Evolutionary conservation across 2,888 invertebrate genomes (phyloP).

Genomic region (Heliconius ismenius): DNA sequence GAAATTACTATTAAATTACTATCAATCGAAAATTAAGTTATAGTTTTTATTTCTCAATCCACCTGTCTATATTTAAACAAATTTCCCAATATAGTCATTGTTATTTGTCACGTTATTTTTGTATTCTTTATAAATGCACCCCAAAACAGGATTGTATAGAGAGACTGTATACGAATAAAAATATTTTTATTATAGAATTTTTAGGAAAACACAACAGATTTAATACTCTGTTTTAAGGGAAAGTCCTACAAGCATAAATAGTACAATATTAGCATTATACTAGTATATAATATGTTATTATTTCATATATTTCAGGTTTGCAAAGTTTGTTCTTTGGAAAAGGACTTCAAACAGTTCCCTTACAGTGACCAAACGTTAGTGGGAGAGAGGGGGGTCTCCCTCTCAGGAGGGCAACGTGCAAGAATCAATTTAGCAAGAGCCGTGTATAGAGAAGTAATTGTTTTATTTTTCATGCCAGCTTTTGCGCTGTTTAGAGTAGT

Average conservation of each 20-base stretch:
- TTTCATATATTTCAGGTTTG: conserved; percentile 60
- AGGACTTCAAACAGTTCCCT: conserved; percentile 82
- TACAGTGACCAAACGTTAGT: conserved; percentile 86
- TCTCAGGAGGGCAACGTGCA: conserved; percentile 89
- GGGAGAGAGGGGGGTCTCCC: conserved; percentile 86
- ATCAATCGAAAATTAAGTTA: no score
- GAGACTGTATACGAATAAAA: no score
- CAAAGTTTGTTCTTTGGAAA: conserved; percentile 78
- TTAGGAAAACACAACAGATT: neutral
- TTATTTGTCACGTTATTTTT: neutral
- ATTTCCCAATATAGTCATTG: neutral
- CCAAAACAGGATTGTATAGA: neutral
- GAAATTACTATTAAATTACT: no score
- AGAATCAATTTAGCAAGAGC: conserved; percentile 84
- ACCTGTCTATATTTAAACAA: neutral
- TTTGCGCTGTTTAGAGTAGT: neutral
- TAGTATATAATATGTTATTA: no score
- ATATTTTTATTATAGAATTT: neutral
- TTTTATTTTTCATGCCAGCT: conserved; percentile 51
- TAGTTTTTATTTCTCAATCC: no score
- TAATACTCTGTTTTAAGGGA: neutral
- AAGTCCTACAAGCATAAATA: neutral
- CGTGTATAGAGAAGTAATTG: conserved; percentile 72
- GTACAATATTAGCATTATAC: no score
- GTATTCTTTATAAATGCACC: neutral